phyloP scores from a whole-genome alignment of 2,797 vertebrate species.

The Alauda arvensis region DNA sequence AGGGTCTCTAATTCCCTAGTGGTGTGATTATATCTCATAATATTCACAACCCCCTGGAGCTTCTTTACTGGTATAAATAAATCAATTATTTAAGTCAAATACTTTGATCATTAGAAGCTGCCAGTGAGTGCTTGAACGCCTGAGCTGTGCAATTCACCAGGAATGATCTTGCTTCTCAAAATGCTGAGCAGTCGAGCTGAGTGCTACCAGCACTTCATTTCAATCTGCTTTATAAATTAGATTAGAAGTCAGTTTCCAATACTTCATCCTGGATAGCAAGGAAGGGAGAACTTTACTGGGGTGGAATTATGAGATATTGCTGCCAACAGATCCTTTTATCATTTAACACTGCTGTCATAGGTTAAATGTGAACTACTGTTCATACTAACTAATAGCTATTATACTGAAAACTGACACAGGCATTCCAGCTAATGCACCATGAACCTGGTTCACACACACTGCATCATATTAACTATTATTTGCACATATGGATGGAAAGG shows the following conservation, averaged over 20 bases:
- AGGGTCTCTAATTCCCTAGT: constrained; percentile 56
- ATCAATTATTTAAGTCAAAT: constrained; percentile 70
- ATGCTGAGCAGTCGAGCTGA: not conserved
- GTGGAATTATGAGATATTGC: constrained; percentile 19
- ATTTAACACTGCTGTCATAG: constrained; percentile 34
- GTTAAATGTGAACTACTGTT: constrained; percentile 55
- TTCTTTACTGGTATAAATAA: constrained; percentile 64
- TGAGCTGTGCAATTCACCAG: constrained; percentile 8
- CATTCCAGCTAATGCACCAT: constrained; percentile 34
- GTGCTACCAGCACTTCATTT: constrained; percentile 9
- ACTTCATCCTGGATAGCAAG: constrained; percentile 15
- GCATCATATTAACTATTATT: constrained; percentile 37
- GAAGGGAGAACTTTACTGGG: constrained; percentile 7
- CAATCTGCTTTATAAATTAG: constrained; percentile 34
- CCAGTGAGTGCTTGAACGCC: constrained; percentile 24
- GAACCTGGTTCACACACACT: not conserved
- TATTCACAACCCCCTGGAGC: constrained; percentile 53
- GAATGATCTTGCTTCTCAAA: constrained; percentile 14
- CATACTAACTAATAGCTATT: constrained; percentile 59
- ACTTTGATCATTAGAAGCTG: constrained; percentile 63
- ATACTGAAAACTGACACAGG: constrained; percentile 40
- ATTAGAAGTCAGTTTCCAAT: constrained; percentile 33
- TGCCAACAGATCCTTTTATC: constrained; percentile 27
- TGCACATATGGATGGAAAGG: constrained; percentile 24
- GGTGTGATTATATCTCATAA: constrained; percentile 57